A percentile compares a stretch with the other conserved stretches of the same genome.
phyloP scores from a whole-genome alignment of 1,140 invertebrate species.

The Drosophila willistoni region DNA sequence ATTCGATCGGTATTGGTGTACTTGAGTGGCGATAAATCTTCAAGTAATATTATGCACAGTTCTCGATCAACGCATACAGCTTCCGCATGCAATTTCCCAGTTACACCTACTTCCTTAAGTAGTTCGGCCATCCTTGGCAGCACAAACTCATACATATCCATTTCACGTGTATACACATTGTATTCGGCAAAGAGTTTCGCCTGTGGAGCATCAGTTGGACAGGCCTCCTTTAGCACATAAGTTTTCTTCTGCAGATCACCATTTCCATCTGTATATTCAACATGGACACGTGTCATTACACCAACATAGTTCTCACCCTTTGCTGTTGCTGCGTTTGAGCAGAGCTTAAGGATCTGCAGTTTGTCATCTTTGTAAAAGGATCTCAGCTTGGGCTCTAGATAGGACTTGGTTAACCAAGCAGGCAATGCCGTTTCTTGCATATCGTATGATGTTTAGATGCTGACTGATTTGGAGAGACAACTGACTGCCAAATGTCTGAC shows the following conservation, averaged over 20 bases:
- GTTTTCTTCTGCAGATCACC: conserved; percentile 22
- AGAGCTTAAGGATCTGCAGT: conserved; percentile 46
- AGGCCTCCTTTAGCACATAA: conserved; percentile 55
- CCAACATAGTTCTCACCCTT: conserved; percentile 74
- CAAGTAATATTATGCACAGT: conserved; percentile 72
- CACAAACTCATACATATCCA: conserved; percentile 68
- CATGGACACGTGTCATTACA: conserved; percentile 61
- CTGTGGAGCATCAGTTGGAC: conserved; percentile 40
- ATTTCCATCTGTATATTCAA: conserved; percentile 34
- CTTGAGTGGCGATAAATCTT: conserved; percentile 84
- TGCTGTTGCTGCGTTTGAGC: conserved; percentile 44
- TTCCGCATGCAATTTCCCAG: conserved; percentile 59
- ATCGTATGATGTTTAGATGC: background rate
- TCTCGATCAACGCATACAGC: conserved; percentile 56
- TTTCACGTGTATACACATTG: conserved; percentile 54
- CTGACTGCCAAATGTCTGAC: conserved; percentile 2
- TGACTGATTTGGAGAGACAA: conserved; percentile 11
- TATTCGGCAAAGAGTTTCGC: conserved; percentile 49
- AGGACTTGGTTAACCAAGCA: conserved; percentile 63
- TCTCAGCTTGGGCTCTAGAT: conserved; percentile 50
- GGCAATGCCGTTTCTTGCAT: conserved; percentile 34
- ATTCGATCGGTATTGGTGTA: conserved; percentile 84
- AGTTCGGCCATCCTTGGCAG: conserved; percentile 57
- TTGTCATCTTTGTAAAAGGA: conserved; percentile 46
- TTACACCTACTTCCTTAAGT: conserved; percentile 44